phyloP scores from a whole-genome alignment of 2,888 invertebrate genomes.

The Sericinus montela region DNA sequence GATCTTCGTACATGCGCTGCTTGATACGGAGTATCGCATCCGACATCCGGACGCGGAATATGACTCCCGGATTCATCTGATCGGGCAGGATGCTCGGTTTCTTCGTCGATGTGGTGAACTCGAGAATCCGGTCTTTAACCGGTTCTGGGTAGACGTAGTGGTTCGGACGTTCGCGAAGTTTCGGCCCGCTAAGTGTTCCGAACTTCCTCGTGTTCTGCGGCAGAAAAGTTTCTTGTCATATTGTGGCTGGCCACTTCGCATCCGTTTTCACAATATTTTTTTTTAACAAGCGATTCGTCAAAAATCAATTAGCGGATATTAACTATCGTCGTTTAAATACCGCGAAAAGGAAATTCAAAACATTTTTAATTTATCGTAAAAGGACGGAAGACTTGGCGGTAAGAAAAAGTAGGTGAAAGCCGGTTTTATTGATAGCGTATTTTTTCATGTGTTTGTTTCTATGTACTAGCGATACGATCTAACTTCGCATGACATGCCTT shows the following conservation, averaged over 20 bases:
- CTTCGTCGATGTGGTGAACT: conserved; percentile 56
- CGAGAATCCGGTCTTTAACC: conserved; percentile 58
- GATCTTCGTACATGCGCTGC: conserved; percentile 71
- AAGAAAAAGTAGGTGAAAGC: too few relatives aligned
- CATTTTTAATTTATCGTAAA: too few relatives aligned
- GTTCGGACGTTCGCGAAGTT: conserved; percentile 59
- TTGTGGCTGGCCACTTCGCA: not conserved
- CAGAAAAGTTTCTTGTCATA: conserved; percentile 34
- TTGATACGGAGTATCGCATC: conserved; percentile 68
- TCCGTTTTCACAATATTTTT: not conserved
- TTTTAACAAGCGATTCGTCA: not conserved
- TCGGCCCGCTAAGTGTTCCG: conserved; percentile 53
- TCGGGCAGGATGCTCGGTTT: conserved; percentile 64
- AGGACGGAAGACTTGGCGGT: too few relatives aligned
- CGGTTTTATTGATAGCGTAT: too few relatives aligned
- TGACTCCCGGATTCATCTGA: conserved; percentile 69
- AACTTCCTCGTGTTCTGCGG: conserved; percentile 51
- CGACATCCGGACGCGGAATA: conserved; percentile 68
- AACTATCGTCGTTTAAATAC: too few relatives aligned
- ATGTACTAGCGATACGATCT: too few relatives aligned
- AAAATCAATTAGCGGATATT: too few relatives aligned
- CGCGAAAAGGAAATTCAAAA: too few relatives aligned
- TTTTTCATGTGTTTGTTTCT: too few relatives aligned
- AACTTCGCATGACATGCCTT: too few relatives aligned
- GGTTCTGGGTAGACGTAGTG: conserved; percentile 70